Evolutionary conservation across 2,797 vertebrate species (phyloP).

Genomic region (Sphenopsis melanotis): DNA sequence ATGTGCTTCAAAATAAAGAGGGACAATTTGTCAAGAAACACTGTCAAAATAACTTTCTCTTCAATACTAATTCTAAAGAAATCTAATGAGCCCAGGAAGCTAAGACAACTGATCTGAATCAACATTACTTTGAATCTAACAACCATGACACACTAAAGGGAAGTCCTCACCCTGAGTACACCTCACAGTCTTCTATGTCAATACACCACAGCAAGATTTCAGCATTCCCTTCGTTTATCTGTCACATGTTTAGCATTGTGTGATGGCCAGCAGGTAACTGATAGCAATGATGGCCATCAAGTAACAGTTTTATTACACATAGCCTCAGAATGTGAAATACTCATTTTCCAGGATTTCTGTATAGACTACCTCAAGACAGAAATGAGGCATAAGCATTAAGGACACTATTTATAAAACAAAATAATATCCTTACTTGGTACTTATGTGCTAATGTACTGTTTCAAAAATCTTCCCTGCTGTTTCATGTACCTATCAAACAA

Average conservation of each 20-base stretch:
- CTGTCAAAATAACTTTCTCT: not conserved
- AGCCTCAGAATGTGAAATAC: not conserved
- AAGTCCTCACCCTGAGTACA: not conserved
- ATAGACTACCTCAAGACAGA: not conserved
- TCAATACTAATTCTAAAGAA: not conserved
- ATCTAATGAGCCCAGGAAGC: not conserved
- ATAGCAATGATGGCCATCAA: not conserved
- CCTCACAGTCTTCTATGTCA: rapidly evolving
- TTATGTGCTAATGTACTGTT: not conserved
- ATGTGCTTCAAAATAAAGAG: not conserved
- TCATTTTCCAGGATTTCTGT: not conserved
- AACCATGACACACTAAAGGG: not conserved
- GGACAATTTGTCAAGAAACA: not conserved
- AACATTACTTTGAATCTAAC: not conserved
- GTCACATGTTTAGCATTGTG: not conserved
- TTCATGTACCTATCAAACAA: not conserved
- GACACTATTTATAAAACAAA: not conserved
- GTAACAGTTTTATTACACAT: not conserved
- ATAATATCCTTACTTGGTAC: not conserved
- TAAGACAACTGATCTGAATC: not conserved
- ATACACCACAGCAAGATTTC: not conserved
- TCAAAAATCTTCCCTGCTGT: not conserved
- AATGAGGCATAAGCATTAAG: not conserved
- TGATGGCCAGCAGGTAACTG: not conserved
- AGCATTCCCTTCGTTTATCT: not conserved